Percentiles rank a stretch among this genome's conserved stretches.
phyloP scores from a whole-genome alignment of 1,140 invertebrate genomes.

The Stegodyphus mimosarum region DNA sequence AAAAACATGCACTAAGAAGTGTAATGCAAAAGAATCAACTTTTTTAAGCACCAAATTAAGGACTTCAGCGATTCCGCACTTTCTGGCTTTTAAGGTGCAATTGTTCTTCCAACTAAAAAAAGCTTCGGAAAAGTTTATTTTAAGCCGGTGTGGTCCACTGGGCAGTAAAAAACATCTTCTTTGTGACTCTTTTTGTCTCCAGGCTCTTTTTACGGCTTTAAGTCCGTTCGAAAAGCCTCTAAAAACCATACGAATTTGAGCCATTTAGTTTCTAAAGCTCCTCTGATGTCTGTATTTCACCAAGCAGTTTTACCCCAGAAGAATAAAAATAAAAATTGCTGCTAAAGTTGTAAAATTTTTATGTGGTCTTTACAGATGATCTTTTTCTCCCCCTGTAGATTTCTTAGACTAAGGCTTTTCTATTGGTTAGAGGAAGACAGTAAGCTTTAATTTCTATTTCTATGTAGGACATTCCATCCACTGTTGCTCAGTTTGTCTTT shows the following conservation, averaged over 20 bases:
- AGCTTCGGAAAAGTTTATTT: background rate
- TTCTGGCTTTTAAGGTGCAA: background rate
- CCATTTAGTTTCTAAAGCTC: conserved; percentile 47
- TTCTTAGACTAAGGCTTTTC: conserved; percentile 23
- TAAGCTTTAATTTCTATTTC: conserved; percentile 42
- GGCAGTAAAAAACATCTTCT: conserved; percentile 23
- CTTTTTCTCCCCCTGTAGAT: conserved; percentile 42
- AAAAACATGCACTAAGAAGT: too few species aligned
- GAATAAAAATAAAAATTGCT: conserved; percentile 25
- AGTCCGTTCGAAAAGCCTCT: conserved; percentile 6
- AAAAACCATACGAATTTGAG: conserved; percentile 44
- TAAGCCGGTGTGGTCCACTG: conserved; percentile 47
- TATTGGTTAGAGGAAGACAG: conserved; percentile 7
- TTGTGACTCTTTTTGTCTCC: conserved; percentile 49
- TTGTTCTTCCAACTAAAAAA: conserved; percentile 21
- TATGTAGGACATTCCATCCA: conserved; percentile 4
- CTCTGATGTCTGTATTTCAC: conserved; percentile 57
- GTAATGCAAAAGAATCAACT: too few species aligned
- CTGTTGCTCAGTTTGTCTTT: conserved; percentile 42
- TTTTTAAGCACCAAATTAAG: conserved; percentile 18
- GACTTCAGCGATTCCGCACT: background rate
- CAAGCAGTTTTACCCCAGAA: conserved; percentile 31
- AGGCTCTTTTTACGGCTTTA: conserved; percentile 36
- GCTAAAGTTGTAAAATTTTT: conserved; percentile 56
- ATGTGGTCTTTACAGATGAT: conserved; percentile 59